Evolutionary conservation across 2,113 vertebrate species (phyloP).

Genomic region (Australoheros scitulus): DNA sequence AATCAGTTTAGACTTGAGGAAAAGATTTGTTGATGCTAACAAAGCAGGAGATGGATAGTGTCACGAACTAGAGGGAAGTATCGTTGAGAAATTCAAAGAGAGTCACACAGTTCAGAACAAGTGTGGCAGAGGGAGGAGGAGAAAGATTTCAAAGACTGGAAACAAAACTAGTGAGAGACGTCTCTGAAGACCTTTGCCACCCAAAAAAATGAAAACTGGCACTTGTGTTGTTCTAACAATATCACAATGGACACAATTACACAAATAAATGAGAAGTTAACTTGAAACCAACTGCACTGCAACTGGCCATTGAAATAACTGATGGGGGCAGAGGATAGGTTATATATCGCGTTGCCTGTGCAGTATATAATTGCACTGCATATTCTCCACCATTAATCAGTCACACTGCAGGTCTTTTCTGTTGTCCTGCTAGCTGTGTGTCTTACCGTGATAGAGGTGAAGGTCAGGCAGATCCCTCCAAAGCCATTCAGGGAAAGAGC

Average conservation of each 20-base stretch:
- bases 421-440: not conserved
- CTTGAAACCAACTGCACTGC: not conserved
- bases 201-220: not conserved
- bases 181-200: not conserved
- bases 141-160: too few relatives aligned
- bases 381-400: not conserved
- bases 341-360: fast-evolving
- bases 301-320: not conserved
- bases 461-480: slow-evolving; percentile 92
- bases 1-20: too few relatives aligned
- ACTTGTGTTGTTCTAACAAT: not conserved
- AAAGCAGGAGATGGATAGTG: too few relatives aligned
- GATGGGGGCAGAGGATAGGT: not conserved
- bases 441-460: slow-evolving; percentile 92
- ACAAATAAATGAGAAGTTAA: not conserved
- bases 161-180: too few relatives aligned
- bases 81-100: too few relatives aligned
- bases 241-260: not conserved
- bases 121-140: too few relatives aligned
- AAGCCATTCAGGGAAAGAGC: slow-evolving; percentile 91
- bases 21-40: too few relatives aligned
- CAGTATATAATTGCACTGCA: not conserved
- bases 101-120: too few relatives aligned
- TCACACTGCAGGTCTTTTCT: not conserved
- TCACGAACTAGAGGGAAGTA: too few relatives aligned